Conservation (phyloP, 2,888 invertebrate species). For the Nemotelus nigrinus region DNA sequence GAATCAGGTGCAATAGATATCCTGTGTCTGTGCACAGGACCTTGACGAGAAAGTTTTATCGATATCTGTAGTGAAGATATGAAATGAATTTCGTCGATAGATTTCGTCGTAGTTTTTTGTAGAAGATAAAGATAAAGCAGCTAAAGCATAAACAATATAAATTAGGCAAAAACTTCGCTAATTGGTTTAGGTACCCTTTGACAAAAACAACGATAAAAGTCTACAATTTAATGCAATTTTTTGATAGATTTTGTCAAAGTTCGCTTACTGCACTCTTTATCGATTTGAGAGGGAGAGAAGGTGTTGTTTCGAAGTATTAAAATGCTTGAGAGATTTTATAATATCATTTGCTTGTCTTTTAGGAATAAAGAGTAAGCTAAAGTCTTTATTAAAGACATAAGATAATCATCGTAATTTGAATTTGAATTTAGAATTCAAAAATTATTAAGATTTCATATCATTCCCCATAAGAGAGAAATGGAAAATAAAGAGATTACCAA, state of each 20-base stretch:
- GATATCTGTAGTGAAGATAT: neutral
- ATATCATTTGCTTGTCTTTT: too few species aligned
- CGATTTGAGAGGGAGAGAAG: too few species aligned
- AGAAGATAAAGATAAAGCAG: constrained; percentile 3
- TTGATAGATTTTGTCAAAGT: constrained; percentile 11
- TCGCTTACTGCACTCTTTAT: neutral
- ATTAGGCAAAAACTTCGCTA: constrained; percentile 4
- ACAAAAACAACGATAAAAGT: constrained; percentile 24
- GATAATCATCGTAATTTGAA: too few species aligned
- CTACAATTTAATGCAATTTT: neutral
- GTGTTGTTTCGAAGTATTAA: too few species aligned
- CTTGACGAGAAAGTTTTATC: constrained; percentile 42
- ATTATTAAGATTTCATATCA: too few species aligned
- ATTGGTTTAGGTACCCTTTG: neutral
- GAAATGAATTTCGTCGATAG: neutral
- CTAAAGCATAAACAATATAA: constrained; percentile 7
- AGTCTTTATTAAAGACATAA: too few species aligned
- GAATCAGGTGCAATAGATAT: neutral
- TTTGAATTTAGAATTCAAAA: too few species aligned
- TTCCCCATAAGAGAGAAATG: too few species aligned
- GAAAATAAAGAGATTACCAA: too few species aligned
- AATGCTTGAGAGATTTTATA: too few species aligned
- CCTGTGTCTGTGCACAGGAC: constrained; percentile 21
- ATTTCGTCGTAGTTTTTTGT: neutral
- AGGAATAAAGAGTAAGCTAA: too few species aligned